Base-by-base conservation (phyloP, 2,113 vertebrate species). In the Narcine bancroftii region DNA sequence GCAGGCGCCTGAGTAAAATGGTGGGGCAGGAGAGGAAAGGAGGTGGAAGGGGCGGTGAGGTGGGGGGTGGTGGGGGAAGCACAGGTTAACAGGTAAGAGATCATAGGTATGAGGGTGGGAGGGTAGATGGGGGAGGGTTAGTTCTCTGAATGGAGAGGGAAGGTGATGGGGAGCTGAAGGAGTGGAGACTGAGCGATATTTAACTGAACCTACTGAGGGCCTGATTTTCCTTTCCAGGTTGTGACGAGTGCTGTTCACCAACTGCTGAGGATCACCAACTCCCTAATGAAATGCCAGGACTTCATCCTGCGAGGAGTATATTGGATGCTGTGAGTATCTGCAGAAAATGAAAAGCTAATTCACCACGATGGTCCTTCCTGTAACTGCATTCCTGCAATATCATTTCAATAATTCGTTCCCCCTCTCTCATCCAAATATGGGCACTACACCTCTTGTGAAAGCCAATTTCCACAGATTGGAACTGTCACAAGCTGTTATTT, bases 251-350 rank as follows among this genome's bases (percentile, higher is more conserved):
- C 97, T 0, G 96, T 96, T 65, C 96, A 98, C 94, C 97, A 98
- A 95, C 97, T 97, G 5, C 94, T 98, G 94, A 95, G 95, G 93
- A 95, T 97, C 79, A 94, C 96, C 0, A 93, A 3, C 36, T 92
- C 94, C 21, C 94, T 98, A 94, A 94, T 95, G 93, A 93, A 92
- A 0, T 95, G 95, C 93, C 93, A 95, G 94, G 96, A 97, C 83
- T 93, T 98, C 77, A 95, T 97, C 66, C 95, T 97, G 1, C 96
- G 97, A 73, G 98, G 97, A 11, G 96, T 97, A 19, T 96, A 97
- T 94, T 96, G 96, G 96, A 95, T 97, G 71, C 95, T 96, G 98
- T 99, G 94, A 97, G 97, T 96, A 15, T 19, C 47, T 85, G 76
- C n/a, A 79, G 65, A 93, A 93, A 89, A 21, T 63, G 19, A 93